These are phyloP conservation scores for Aurelia aurita DNA, from an alignment of 30 jellyfish, hydroid and myxozoan genomes.

Conservation along the genomic window DNA sequence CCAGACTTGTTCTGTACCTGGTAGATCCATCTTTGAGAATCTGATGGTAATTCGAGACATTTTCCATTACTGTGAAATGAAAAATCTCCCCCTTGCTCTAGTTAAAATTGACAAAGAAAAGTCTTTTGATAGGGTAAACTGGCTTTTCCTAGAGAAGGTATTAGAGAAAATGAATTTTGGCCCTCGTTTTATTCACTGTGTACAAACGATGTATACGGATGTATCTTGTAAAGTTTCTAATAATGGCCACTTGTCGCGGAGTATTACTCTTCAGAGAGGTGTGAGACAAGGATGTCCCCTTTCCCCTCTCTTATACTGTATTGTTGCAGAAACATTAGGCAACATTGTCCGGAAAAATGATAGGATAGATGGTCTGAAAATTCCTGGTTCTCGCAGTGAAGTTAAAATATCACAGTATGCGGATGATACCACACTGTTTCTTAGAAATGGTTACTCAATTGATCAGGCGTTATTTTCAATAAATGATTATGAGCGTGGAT, in stretches of 20 bases:
- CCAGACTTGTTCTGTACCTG: slow-evolving; percentile 58
- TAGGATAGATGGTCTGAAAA: too few species aligned
- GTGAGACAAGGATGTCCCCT: not conserved
- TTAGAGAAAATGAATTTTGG: slow-evolving; percentile 34
- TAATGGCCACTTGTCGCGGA: slow-evolving; percentile 8
- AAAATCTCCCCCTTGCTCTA: slow-evolving; percentile 13
- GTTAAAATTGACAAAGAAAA: slow-evolving; percentile 18
- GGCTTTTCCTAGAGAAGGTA: not conserved
- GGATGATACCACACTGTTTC: not conserved
- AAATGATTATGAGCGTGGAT: too few species aligned
- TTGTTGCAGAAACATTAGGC: not conserved
- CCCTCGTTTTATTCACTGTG: not conserved
- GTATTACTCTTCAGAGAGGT: not conserved
- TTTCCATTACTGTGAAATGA: slow-evolving; percentile 33
- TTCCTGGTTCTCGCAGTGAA: too few species aligned
- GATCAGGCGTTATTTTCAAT: too few species aligned
- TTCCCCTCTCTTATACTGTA: not conserved
- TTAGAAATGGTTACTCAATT: not conserved
- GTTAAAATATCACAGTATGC: not conserved
- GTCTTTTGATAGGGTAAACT: slow-evolving; percentile 29
- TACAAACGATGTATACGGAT: not conserved
- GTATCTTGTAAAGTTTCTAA: slow-evolving; percentile 4
- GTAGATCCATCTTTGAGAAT: too few species aligned
- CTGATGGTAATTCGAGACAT: too few species aligned
- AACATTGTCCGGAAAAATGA: too few species aligned